Evolutionary conservation across 2,888 invertebrate species (phyloP).

Genomic region (Hemithea aestivaria): DNA sequence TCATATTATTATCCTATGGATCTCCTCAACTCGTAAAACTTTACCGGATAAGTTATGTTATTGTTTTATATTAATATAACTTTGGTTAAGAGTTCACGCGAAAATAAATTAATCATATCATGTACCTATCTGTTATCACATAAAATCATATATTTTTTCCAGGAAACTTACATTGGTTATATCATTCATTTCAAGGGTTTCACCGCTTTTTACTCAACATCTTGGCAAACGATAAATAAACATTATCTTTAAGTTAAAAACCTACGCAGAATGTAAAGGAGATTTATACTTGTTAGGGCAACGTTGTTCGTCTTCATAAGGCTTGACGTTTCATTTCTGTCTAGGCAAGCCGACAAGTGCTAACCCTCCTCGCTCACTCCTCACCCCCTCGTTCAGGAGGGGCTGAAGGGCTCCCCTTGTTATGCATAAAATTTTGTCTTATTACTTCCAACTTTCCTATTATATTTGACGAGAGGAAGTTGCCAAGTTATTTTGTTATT

Average conservation of each 20-base stretch:
- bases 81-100: too few relatives aligned
- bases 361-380: constrained; percentile 49
- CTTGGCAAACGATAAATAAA: constrained; percentile 52
- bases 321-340: constrained; percentile 75
- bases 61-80: too few relatives aligned
- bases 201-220: too few relatives aligned
- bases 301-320: constrained; percentile 77
- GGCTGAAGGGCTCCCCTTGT: constrained; percentile 65
- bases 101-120: too few relatives aligned
- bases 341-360: constrained; percentile 73
- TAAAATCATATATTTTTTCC: too few relatives aligned
- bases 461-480: constrained; percentile 75
- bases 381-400: constrained; percentile 31
- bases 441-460: constrained; percentile 77
- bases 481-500: constrained; percentile 78
- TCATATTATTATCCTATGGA: too few relatives aligned
- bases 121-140: too few relatives aligned
- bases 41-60: too few relatives aligned
- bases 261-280: constrained; percentile 57
- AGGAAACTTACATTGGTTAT: too few relatives aligned
- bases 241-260: constrained; percentile 60
- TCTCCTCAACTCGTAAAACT: too few relatives aligned
- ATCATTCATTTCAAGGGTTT: too few relatives aligned
- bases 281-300: constrained; percentile 75
- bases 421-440: constrained; percentile 79